Evolutionary conservation across 2,113 vertebrate genomes (phyloP).

Genomic region (Corapipo altera): DNA sequence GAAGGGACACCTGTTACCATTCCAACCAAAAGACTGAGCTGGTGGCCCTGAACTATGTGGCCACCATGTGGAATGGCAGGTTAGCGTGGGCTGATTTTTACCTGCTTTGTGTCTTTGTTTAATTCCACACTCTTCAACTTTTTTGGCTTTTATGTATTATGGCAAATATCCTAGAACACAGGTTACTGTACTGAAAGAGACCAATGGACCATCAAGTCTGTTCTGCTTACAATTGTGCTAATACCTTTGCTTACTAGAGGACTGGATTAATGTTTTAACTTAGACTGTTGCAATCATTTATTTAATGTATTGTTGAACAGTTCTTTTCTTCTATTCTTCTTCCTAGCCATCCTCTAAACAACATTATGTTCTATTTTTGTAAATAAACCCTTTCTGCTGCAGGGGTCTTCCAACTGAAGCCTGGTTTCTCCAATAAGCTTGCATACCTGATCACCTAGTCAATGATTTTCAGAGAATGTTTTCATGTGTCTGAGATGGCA

Average conservation of each 20-base stretch:
- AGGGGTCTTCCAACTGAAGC: neutral
- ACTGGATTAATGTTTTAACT: slow-evolving; percentile 17
- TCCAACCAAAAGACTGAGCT: neutral
- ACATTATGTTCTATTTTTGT: neutral
- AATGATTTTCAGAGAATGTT: neutral
- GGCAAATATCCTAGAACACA: slow-evolving; percentile 63
- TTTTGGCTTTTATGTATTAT: slow-evolving; percentile 42
- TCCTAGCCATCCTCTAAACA: neutral
- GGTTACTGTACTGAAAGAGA: slow-evolving; percentile 40
- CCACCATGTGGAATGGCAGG: slow-evolving; percentile 13
- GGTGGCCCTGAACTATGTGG: neutral
- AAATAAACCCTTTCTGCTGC: neutral
- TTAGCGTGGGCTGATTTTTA: slow-evolving; percentile 53
- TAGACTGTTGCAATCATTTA: neutral
- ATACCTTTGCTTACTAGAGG: neutral
- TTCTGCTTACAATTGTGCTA: slow-evolving; percentile 29
- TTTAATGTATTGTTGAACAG: neutral
- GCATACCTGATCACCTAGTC: neutral
- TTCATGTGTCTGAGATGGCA: neutral
- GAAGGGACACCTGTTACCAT: neutral
- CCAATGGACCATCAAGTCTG: slow-evolving; percentile 56
- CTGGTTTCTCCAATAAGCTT: neutral
- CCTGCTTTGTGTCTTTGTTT: slow-evolving; percentile 55
- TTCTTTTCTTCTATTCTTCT: slow-evolving; percentile 30
- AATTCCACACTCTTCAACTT: neutral